Evolutionary conservation across 2,113 vertebrate species (phyloP), one percentile per base, ranked within the genome.

Genomic region (Calonectris borealis): DNA sequence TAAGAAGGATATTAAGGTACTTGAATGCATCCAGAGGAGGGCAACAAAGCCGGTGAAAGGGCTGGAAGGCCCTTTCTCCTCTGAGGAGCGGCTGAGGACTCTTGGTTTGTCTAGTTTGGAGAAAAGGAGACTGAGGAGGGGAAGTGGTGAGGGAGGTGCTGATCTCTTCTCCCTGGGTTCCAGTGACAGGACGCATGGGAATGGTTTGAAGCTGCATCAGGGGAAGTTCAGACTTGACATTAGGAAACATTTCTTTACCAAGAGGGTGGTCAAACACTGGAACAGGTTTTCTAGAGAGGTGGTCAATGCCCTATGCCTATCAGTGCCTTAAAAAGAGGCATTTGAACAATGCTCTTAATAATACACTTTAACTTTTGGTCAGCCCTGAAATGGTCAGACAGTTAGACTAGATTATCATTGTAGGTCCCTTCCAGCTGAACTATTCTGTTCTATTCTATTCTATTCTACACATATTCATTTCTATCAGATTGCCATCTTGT

Each of bases 291-390:
- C 6, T 31, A 24, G 25, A 58, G 8, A 60, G 24, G 17, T 32
- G 18, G 5, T 38, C 0, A 1, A 40, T 46, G 38, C 4, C 8
- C 7, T 11, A 52, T 13, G 27, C 17, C 16, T 31, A 25, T 5
- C 27, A 29, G 22, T 55, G 18, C 14, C 66, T 48, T 70, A 38
- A 55, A 88, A 46, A 44, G 16, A 54, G 4, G 14, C 6, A 27
- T 87, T 79, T 70, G 48, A 18, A 62, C 11, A 69, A 69, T 25
- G 5, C 2, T 3, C 4, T 51, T 51, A 20, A 25, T 42, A 61
- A 14, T 3, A 32, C 13, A 5, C 5, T 54, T 46, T 62, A 38
- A 26, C 9, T 46, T 71, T 46, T 38, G 21, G 7, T 34, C 27
- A 48, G 3, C 5, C 8, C 1, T 2, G 25, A 65, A 57, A 7